Conservation (phyloP, 2,113 vertebrate species). For the Corythaixoides concolor region DNA sequence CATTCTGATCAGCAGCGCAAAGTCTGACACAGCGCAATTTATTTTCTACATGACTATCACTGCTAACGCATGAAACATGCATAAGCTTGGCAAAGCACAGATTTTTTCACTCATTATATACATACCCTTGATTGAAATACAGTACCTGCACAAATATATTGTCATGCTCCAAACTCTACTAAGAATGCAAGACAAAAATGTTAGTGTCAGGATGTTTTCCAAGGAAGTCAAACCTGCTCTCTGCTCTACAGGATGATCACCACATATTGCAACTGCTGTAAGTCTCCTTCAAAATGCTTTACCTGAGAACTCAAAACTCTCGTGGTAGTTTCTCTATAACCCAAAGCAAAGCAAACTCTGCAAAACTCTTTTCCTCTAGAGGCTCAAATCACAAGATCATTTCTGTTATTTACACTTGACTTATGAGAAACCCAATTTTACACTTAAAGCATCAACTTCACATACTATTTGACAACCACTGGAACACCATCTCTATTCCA, state of each 20-base stretch:
- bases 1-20: background rate
- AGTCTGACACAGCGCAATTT: conserved; percentile 6
- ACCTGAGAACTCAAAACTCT: background rate
- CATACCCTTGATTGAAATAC: background rate
- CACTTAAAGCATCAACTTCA: background rate
- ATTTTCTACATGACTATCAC: conserved; percentile 41
- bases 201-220: background rate
- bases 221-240: background rate
- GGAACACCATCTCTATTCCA: background rate
- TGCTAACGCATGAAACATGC: conserved; percentile 36
- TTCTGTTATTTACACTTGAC: background rate
- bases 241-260: background rate
- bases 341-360: background rate
- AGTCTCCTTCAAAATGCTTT: background rate
- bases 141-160: background rate
- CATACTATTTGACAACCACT: background rate
- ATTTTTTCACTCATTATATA: background rate
- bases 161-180: background rate
- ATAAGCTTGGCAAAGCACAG: conserved; percentile 2
- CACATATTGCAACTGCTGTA: background rate
- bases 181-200: background rate
- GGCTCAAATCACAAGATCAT: background rate
- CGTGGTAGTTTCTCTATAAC: background rate
- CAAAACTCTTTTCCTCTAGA: background rate
- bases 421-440: background rate